Evolutionary conservation across 2,113 vertebrate genomes (phyloP), one percentile per base, ranked within the genome.

Genomic region (Microtus montanus): DNA sequence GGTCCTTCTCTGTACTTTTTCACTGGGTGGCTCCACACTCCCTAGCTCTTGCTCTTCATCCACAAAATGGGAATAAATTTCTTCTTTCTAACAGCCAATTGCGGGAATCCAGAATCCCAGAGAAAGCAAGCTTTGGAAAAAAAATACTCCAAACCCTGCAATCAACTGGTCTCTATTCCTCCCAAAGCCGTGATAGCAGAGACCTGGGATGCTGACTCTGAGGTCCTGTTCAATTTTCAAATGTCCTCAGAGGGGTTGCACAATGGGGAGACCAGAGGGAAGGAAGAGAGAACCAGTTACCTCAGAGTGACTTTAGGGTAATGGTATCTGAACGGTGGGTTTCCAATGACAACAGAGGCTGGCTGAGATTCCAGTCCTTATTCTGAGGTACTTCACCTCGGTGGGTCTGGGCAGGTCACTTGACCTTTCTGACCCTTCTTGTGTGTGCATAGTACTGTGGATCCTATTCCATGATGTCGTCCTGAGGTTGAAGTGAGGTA

Each of bases 391-490:
- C n/a, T 78, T 82, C 54, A 33, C 38, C 78, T 86, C 3, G 35
- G 71, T 86, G 88, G 58, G 66, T 88, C 86, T 75, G 91, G 64
- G 78, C 15, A 33, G 74, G 52, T 87, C 30, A 14, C 52, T 75
- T 90, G 94, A 44, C n/a, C 44, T 90, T 88, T 92, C 90, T 68
- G 91, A 28, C 28, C 24, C 35, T 87, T 52, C 20, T 79, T 5
- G 0, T 19, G 35, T 64, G 44, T 90, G 41, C 79, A 19, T 17
- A 26, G 38, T 83, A 38, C 10, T 17, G 52, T 5, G 54, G 22
- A 26, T 13, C n/a, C 61, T 11, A 54, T 6, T 6, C 8, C 10
- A 12, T 1, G 33, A 26, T 20, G 38, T 68, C 47, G 38, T 68
- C 54, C 10, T 38, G 64, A 79, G 58, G 52, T 47, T 75, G 49